These are phyloP conservation scores for Leptinotarsa texana DNA, from an alignment of 1,140 invertebrate species.

Conservation along the genomic window DNA sequence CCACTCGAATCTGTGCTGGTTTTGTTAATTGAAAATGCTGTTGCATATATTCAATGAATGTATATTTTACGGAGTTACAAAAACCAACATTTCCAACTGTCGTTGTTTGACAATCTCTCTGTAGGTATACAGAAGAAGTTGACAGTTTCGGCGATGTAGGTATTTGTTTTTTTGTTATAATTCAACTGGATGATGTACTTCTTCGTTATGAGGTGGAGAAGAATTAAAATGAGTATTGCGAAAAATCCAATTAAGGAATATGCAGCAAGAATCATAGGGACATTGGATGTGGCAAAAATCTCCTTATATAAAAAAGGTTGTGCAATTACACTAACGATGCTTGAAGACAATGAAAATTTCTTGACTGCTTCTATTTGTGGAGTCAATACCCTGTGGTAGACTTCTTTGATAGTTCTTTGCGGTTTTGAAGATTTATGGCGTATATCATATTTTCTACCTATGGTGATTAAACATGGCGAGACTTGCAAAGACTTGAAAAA, in stretches of 20 bases:
- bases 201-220: conserved; percentile 81
- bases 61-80: too few species aligned
- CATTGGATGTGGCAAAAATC: conserved; percentile 60
- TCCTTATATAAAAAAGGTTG: conserved; percentile 76
- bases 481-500: background rate
- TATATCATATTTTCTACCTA: background rate
- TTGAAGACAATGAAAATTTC: conserved; percentile 78
- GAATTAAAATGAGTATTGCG: conserved; percentile 78
- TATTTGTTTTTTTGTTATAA: conserved; percentile 67
- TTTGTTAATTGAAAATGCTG: too few species aligned
- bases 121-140: conserved; percentile 68
- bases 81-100: too few species aligned
- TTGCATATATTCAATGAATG: too few species aligned
- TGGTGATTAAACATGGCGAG: background rate
- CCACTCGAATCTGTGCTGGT: too few species aligned
- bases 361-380: conserved; percentile 74
- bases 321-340: conserved; percentile 65
- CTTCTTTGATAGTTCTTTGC: conserved; percentile 24
- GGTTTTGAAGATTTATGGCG: conserved; percentile 13
- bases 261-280: conserved; percentile 63
- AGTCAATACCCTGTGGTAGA: conserved; percentile 64
- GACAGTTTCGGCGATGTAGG: conserved; percentile 71
- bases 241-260: conserved; percentile 75
- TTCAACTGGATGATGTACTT: conserved; percentile 82
- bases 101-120: conserved; percentile 46